These are phyloP conservation scores for Lota lota DNA, from an alignment of 2,113 vertebrate genomes.

Conservation along the genomic window DNA sequence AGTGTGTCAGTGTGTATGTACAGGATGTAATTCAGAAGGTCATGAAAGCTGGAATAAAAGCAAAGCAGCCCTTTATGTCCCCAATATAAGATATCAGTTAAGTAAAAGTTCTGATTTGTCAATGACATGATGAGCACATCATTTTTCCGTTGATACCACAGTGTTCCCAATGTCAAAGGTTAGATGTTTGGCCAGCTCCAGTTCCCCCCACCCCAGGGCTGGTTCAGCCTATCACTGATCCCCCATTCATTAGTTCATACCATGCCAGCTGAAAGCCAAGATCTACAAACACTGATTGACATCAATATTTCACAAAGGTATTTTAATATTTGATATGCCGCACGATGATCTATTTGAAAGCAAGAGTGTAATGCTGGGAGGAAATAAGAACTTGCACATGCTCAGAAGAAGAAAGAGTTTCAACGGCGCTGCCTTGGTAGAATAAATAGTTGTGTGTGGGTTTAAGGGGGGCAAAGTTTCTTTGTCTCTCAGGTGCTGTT, in stretches of 20 bases:
- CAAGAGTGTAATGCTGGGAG: too few relatives aligned
- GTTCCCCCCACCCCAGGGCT: not conserved
- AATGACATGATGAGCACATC: not conserved
- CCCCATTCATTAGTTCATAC: conserved; percentile 30
- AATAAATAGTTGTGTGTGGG: too few relatives aligned
- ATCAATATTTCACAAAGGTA: conserved; percentile 59
- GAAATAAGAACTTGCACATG: too few relatives aligned
- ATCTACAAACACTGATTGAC: conserved; percentile 55
- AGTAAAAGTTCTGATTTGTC: not conserved
- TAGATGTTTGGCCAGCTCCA: not conserved
- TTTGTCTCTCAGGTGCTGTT: conserved; percentile 24
- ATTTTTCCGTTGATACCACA: not conserved
- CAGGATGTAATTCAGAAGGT: not conserved
- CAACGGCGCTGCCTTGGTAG: too few relatives aligned
- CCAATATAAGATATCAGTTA: not conserved
- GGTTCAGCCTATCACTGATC: not conserved
- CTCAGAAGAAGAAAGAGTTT: too few relatives aligned
- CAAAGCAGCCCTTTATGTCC: too few relatives aligned
- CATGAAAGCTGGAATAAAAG: too few relatives aligned
- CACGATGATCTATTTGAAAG: conserved; percentile 42
- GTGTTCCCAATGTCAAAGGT: conserved; percentile 3
- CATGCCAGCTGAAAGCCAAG: conserved; percentile 50
- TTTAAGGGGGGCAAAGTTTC: too few relatives aligned
- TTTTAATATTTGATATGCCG: conserved; percentile 60
- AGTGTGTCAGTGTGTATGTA: not conserved